A percentile compares a stretch with the other conserved stretches of the same genome.
Evolutionary conservation across 2,797 vertebrate genomes (phyloP).

Genomic region (Amblyraja radiata): DNA sequence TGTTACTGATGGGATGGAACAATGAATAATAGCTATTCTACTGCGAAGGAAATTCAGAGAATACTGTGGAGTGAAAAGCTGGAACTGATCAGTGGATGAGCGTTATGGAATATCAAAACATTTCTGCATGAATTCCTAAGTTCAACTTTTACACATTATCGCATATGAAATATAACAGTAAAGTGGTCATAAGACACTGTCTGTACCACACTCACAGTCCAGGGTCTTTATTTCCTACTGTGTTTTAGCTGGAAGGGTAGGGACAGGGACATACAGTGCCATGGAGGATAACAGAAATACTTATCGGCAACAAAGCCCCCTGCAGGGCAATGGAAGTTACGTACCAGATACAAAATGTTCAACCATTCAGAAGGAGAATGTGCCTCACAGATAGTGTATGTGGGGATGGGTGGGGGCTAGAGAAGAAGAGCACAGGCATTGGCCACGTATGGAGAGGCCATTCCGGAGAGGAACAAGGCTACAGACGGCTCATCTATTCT

Average conservation of each 20-base stretch:
- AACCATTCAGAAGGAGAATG: background rate
- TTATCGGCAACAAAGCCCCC: background rate
- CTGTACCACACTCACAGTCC: conserved; percentile 17
- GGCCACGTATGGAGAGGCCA: background rate
- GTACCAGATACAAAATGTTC: background rate
- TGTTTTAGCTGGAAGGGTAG: background rate
- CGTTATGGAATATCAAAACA: background rate
- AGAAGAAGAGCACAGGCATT: too few relatives aligned
- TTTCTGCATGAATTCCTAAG: too few relatives aligned
- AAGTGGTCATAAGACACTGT: conserved; percentile 7
- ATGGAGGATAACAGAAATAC: background rate
- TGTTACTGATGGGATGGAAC: background rate
- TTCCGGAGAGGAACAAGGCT: background rate
- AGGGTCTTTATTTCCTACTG: conserved; percentile 9
- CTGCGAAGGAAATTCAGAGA: background rate
- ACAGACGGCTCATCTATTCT: background rate
- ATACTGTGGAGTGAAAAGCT: conserved; percentile 9
- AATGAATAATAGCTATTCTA: background rate
- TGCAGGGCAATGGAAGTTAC: background rate
- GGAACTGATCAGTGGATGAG: background rate
- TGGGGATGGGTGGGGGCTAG: background rate
- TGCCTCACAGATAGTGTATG: background rate
- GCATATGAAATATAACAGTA: conserved; percentile 13
- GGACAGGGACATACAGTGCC: background rate
- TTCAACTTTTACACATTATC: background rate